A percentile compares a stretch with the other conserved stretches of the same genome.
Evolutionary conservation across 2,888 invertebrate species (phyloP).

Genomic region (Dynastes hyllus): DNA sequence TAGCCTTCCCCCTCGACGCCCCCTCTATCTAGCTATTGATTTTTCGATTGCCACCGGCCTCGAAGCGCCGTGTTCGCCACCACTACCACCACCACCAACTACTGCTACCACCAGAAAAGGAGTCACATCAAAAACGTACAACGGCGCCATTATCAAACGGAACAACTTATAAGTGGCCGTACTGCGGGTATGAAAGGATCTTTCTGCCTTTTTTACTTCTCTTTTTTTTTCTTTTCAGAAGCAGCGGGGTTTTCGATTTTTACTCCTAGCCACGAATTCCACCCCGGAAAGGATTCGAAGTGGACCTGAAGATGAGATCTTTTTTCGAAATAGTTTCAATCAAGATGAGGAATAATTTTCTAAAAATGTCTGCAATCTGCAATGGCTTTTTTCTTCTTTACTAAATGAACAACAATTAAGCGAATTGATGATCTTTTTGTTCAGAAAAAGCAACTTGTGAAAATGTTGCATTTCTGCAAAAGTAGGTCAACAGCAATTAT

Average conservation of each 20-base stretch:
- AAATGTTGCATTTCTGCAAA: no score
- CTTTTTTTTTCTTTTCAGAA: conserved; percentile 5
- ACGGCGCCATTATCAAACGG: conserved; percentile 59
- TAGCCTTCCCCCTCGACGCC: conserved; percentile 53
- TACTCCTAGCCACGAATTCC: background rate
- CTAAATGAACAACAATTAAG: no score
- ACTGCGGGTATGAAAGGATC: conserved; percentile 17
- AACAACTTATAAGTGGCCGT: conserved; percentile 57
- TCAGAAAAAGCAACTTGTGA: no score
- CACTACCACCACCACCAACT: conserved; percentile 30
- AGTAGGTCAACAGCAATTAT: no score
- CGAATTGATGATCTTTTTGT: no score
- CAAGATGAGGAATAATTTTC: no score
- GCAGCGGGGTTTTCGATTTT: background rate
- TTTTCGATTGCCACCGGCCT: conserved; percentile 60
- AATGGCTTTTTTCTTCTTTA: no score
- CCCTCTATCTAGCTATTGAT: conserved; percentile 56
- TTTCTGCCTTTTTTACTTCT: conserved; percentile 23
- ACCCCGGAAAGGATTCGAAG: no score
- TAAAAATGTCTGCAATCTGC: no score
- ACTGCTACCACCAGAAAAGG: conserved; percentile 56
- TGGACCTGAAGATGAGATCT: background rate
- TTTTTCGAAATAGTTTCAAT: background rate
- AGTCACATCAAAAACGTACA: conserved; percentile 60
- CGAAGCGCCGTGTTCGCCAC: conserved; percentile 55